Conservation (phyloP, 2,888 invertebrate species). For the Dryomyza anilis region DNA sequence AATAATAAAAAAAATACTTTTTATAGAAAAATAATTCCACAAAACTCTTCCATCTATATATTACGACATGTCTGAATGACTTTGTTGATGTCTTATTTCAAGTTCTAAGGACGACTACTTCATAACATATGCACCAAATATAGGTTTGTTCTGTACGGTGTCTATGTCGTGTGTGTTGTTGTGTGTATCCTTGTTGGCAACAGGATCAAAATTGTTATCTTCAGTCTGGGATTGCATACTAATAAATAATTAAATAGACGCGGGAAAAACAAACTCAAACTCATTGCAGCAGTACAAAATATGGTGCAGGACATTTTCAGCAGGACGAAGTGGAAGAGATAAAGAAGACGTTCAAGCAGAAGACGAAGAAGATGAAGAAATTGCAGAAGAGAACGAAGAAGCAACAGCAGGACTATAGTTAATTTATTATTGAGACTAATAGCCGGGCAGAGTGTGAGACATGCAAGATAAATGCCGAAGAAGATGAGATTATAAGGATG, state of each 20-base stretch:
- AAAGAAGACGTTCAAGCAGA: background rate
- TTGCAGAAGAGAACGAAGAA: background rate
- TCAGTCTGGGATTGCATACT: constrained; percentile 34
- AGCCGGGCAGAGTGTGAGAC: constrained; percentile 34
- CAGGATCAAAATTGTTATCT: constrained; percentile 33
- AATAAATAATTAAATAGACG: constrained; percentile 37
- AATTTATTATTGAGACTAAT: constrained; percentile 52
- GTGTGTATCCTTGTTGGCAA: constrained; percentile 4
- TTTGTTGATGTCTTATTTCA: too few species aligned
- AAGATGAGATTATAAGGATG: constrained; percentile 24
- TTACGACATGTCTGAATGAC: too few species aligned
- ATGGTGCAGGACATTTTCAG: background rate
- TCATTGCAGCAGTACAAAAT: constrained; percentile 23
- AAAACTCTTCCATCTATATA: too few species aligned
- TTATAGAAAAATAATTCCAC: too few species aligned
- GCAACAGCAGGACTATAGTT: constrained; percentile 40
- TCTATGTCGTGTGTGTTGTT: too few species aligned
- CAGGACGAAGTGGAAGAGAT: background rate
- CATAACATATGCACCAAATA: constrained; percentile 15
- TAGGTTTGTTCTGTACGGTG: too few species aligned
- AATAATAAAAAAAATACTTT: too few species aligned
- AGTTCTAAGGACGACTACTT: background rate
- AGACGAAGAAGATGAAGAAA: background rate
- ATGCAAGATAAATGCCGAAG: constrained; percentile 20
- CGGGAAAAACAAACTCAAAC: constrained; percentile 36